Conservation (phyloP, 35 echinoderm and acorn worm species). For the Heliocidaris tuberculata region DNA sequence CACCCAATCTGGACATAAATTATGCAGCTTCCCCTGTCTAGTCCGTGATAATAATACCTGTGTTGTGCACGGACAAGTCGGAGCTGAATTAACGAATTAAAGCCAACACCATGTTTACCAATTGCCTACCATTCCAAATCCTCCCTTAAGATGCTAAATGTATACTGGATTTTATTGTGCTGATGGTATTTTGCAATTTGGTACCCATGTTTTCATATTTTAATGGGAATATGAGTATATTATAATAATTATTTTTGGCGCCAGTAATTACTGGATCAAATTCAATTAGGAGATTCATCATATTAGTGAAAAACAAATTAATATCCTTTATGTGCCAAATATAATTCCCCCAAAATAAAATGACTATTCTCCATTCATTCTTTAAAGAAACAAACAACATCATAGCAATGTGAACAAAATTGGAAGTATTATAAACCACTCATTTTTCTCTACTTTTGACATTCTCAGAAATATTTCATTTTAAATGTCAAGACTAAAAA, state of each 20-base stretch:
- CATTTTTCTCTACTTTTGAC: too few relatives aligned
- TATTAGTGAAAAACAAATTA: conserved; percentile 14
- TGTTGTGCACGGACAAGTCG: background rate
- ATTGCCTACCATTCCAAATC: background rate
- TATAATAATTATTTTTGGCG: background rate
- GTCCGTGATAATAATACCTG: background rate
- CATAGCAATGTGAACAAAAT: background rate
- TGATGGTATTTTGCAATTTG: background rate
- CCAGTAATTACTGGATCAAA: background rate
- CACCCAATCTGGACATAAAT: conserved; percentile 20
- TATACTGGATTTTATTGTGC: background rate
- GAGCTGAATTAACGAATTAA: conserved; percentile 20
- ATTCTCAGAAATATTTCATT: too few relatives aligned
- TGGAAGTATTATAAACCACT: too few relatives aligned
- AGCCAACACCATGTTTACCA: background rate
- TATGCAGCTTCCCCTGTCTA: conserved; percentile 31
- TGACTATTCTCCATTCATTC: background rate
- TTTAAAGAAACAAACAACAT: background rate
- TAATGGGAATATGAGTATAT: background rate
- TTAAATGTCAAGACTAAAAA: too few relatives aligned
- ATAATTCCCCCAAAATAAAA: background rate
- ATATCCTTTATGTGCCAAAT: background rate
- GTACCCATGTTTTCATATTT: background rate
- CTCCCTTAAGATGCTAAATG: background rate
- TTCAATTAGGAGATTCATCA: background rate